Evolutionary conservation across 2,797 vertebrate genomes (phyloP).

Genomic region (Spea hammondii): DNA sequence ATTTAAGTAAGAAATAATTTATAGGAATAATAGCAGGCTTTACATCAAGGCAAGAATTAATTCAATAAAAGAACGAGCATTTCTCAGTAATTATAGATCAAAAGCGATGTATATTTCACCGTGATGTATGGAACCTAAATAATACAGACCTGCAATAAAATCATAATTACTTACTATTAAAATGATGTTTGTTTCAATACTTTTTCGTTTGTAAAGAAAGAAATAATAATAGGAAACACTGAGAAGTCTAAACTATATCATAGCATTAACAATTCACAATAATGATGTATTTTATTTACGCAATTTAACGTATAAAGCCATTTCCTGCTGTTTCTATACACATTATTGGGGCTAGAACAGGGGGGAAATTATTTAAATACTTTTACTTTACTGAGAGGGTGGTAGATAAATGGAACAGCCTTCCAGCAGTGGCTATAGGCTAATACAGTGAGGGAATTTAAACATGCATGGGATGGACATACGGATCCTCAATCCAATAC

Average conservation of each 20-base stretch:
- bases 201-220: not conserved
- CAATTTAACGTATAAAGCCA: no score
- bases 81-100: not conserved
- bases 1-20: not conserved
- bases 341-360: no score
- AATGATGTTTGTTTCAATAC: not conserved
- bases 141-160: not conserved
- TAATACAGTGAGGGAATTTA: no score
- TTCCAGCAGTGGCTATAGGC: no score
- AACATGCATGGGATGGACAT: no score
- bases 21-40: conserved; percentile 10
- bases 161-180: conserved; percentile 6
- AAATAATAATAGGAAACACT: not conserved
- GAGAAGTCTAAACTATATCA: not conserved
- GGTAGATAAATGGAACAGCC: no score
- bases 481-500: no score
- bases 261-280: no score
- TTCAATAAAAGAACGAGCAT: not conserved
- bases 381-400: no score
- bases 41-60: conserved; percentile 4
- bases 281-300: no score
- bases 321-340: no score
- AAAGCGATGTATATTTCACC: conserved; percentile 2
- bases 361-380: no score
- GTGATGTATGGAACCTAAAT: not conserved